phyloP scores from a whole-genome alignment of 2,888 invertebrate species.

The Zele albiditarsus region DNA sequence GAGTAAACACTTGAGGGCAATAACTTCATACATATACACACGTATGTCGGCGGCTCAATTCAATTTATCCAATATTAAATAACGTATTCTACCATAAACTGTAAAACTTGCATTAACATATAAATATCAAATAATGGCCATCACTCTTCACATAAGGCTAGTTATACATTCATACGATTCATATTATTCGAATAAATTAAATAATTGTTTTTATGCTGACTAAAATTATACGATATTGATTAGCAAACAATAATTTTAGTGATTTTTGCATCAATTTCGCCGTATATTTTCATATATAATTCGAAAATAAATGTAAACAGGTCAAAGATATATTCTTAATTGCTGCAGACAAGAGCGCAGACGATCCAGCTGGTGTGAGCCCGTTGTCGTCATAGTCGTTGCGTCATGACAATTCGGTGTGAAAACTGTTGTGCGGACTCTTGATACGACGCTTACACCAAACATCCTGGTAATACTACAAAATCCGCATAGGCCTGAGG shows the following conservation, averaged over 20 bases:
- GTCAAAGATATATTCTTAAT: slow-evolving; percentile 67
- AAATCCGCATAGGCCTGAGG: not conserved
- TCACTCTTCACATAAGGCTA: not conserved
- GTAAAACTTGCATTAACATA: no score
- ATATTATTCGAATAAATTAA: not conserved
- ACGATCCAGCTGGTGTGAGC: slow-evolving; percentile 47
- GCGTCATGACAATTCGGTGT: slow-evolving; percentile 34
- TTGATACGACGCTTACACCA: slow-evolving; percentile 5
- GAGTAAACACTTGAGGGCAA: not conserved
- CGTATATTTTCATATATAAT: slow-evolving; percentile 31
- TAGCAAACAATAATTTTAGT: not conserved
- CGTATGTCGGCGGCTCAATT: not conserved
- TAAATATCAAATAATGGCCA: no score
- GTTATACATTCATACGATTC: not conserved
- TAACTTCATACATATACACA: not conserved
- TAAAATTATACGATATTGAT: not conserved
- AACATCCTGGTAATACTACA: slow-evolving; percentile 14
- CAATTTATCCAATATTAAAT: no score
- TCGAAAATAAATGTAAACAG: slow-evolving; percentile 64
- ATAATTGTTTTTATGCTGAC: not conserved
- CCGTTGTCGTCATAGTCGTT: slow-evolving; percentile 22
- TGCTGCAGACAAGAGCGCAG: slow-evolving; percentile 63
- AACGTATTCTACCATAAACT: no score
- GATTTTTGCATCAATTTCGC: not conserved
- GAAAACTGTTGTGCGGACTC: slow-evolving; percentile 12